Evolutionary conservation across 2,888 invertebrate genomes (phyloP).

Genomic region (Tridacna gigas): DNA sequence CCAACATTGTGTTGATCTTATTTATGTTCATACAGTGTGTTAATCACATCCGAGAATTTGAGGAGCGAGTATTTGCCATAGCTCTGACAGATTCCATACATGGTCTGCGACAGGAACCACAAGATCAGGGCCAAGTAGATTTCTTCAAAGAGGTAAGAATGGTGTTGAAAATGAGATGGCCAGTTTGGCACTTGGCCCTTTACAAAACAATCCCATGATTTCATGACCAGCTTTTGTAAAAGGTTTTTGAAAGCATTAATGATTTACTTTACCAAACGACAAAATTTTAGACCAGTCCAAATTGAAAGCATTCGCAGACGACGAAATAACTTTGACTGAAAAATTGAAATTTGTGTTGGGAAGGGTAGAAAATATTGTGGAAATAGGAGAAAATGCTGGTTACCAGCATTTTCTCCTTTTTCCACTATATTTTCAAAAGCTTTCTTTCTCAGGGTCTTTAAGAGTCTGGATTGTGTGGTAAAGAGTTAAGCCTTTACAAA

Average conservation of each 20-base stretch:
- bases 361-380: not conserved
- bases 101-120: conserved; percentile 81
- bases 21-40: conserved; percentile 65
- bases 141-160: conserved; percentile 75
- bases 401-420: conserved; percentile 2
- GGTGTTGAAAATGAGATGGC: not conserved
- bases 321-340: too few species aligned
- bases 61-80: conserved; percentile 89
- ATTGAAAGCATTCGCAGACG: too few species aligned
- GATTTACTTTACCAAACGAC: too few species aligned
- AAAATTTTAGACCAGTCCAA: too few species aligned
- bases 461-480: not conserved
- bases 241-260: too few species aligned
- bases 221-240: too few species aligned
- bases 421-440: not conserved
- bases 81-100: conserved; percentile 92
- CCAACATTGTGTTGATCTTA: not conserved
- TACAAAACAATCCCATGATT: too few species aligned
- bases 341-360: too few species aligned
- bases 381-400: not conserved
- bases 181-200: too few species aligned
- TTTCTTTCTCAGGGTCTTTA: too few species aligned
- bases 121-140: conserved; percentile 63
- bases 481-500: too few species aligned
- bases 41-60: conserved; percentile 86